Evolutionary conservation across 2,113 vertebrate species (phyloP).

Genomic region (Nothocercus julius): DNA sequence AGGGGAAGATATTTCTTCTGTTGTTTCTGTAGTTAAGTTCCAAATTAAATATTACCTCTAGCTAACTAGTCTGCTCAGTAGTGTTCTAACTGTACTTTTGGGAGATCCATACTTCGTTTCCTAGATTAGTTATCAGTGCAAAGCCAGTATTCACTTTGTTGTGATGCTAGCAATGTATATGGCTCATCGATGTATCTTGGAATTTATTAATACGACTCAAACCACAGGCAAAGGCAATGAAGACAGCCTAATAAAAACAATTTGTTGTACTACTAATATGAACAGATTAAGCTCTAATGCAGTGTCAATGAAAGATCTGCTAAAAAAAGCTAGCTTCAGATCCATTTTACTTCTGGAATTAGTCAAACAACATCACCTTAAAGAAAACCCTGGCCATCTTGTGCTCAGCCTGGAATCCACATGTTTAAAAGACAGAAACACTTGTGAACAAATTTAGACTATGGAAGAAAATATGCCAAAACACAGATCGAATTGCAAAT

Average conservation of each 20-base stretch:
- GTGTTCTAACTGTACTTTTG: neutral
- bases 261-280: neutral
- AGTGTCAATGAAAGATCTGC: accelerated
- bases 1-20: neutral
- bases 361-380: neutral
- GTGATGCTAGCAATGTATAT: accelerated
- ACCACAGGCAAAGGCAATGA: neutral
- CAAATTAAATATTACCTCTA: neutral
- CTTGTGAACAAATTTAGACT: neutral
- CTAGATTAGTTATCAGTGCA: neutral
- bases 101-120: neutral
- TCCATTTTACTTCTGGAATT: neutral
- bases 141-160: neutral
- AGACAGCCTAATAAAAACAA: neutral
- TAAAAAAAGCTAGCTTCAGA: accelerated
- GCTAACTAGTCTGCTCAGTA: neutral
- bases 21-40: neutral
- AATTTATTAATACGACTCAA: neutral
- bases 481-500: neutral
- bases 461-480: neutral
- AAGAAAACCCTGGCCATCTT: neutral
- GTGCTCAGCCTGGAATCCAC: neutral
- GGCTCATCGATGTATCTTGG: accelerated
- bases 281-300: neutral
- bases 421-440: neutral